These are phyloP conservation scores for Sialis fuliginosa DNA, from an alignment of 2,888 invertebrate genomes.

Conservation along the genomic window DNA sequence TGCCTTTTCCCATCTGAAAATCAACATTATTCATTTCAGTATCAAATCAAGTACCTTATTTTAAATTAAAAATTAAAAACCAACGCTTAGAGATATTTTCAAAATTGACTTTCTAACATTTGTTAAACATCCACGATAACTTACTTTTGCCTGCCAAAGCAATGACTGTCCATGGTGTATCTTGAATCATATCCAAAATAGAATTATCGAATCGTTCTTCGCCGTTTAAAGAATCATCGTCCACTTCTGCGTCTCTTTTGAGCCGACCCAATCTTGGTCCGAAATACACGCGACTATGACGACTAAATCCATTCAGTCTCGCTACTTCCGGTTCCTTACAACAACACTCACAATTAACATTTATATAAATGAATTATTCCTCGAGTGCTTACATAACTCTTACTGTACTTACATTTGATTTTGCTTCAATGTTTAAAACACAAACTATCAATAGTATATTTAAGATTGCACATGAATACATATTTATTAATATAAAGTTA, in stretches of 20 bases:
- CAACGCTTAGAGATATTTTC: too few relatives aligned
- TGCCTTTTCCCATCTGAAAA: constrained; percentile 18
- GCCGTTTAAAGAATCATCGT: constrained; percentile 14
- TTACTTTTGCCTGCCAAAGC: constrained; percentile 21
- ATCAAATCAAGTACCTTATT: too few relatives aligned
- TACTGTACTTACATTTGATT: too few relatives aligned
- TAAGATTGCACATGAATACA: too few relatives aligned
- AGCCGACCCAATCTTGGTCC: constrained; percentile 33
- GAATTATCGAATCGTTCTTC: constrained; percentile 19
- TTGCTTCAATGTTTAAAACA: too few relatives aligned
- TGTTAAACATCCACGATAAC: too few relatives aligned
- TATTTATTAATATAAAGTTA: too few relatives aligned
- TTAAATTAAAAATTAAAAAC: too few relatives aligned
- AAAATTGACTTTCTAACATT: too few relatives aligned
- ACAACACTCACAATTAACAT: neutral
- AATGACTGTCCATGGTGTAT: constrained; percentile 23
- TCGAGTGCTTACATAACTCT: too few relatives aligned
- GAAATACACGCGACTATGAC: constrained; percentile 25
- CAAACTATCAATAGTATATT: too few relatives aligned
- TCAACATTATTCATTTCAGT: neutral
- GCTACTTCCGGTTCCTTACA: neutral
- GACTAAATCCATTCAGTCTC: neutral
- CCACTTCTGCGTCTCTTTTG: constrained; percentile 22
- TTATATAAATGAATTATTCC: too few relatives aligned
- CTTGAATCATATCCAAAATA: constrained; percentile 23